Evolutionary conservation across 64 coral and sea anemone species (phyloP).

Genomic region (Stichodactyla mertensii): DNA sequence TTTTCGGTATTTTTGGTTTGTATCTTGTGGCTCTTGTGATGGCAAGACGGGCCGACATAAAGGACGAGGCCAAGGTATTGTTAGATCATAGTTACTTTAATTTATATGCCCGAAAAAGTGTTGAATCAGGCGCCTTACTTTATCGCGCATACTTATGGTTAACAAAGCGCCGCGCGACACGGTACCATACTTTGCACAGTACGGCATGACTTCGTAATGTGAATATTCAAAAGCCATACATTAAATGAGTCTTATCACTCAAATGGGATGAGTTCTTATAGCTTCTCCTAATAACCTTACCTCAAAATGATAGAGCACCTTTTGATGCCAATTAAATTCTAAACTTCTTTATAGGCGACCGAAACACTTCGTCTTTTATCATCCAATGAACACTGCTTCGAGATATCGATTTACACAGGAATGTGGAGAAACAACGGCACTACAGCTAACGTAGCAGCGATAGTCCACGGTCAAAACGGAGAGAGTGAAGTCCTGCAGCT

Average conservation of each 20-base stretch:
- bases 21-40: conserved; percentile 67
- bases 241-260: too few relatives aligned
- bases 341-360: conserved; percentile 36
- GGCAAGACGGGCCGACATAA: conserved; percentile 59
- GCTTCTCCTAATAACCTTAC: too few relatives aligned
- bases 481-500: conserved; percentile 49
- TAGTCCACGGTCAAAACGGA: conserved; percentile 60
- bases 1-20: conserved; percentile 65
- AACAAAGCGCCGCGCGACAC: too few relatives aligned
- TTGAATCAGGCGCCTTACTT: too few relatives aligned
- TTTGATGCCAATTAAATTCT: neutral
- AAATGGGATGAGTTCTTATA: too few relatives aligned
- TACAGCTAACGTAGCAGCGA: conserved; percentile 64
- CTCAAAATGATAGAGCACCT: neutral
- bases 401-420: conserved; percentile 74
- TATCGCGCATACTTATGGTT: too few relatives aligned
- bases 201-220: too few relatives aligned
- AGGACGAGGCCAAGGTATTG: conserved; percentile 59
- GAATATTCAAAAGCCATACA: too few relatives aligned
- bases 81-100: too few relatives aligned
- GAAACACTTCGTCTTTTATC: conserved; percentile 59
- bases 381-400: conserved; percentile 32
- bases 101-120: neutral
- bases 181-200: too few relatives aligned
- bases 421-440: conserved; percentile 89